Conservation (phyloP, 2,888 invertebrate genomes). For the Hirtodrosophila duncani region DNA sequence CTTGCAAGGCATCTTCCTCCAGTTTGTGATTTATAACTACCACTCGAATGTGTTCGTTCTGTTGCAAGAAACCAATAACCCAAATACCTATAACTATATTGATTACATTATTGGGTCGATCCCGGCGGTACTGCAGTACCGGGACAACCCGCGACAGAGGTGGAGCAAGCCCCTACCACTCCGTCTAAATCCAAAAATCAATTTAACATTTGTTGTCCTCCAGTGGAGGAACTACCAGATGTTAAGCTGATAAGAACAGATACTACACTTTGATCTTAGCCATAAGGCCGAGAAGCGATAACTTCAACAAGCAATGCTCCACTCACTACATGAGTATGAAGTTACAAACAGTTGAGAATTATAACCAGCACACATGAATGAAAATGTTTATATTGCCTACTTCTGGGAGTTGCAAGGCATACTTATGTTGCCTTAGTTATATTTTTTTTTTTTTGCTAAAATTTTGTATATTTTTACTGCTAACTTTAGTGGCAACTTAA, state of each 20-base stretch:
- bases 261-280: slow-evolving; percentile 22
- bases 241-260: slow-evolving; percentile 26
- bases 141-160: slow-evolving; percentile 18
- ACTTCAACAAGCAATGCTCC: neutral
- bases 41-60: too few relatives aligned
- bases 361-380: neutral
- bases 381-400: neutral
- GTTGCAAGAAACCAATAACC: too few relatives aligned
- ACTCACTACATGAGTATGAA: neutral
- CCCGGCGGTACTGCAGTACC: slow-evolving; percentile 16
- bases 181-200: slow-evolving; percentile 20
- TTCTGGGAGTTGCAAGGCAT: too few relatives aligned
- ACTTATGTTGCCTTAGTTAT: too few relatives aligned
- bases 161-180: slow-evolving; percentile 22
- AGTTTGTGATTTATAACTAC: too few relatives aligned
- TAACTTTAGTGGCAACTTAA: too few relatives aligned
- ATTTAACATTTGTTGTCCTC: slow-evolving; percentile 23
- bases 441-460: too few relatives aligned
- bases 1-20: too few relatives aligned
- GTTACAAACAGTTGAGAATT: slow-evolving; percentile 13
- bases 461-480: too few relatives aligned
- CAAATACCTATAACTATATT: too few relatives aligned
- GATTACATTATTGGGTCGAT: neutral
- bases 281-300: slow-evolving; percentile 15
- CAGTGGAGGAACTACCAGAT: slow-evolving; percentile 20